Conservation (phyloP, 2,113 vertebrate genomes). For the Hemichromis elongatus region DNA sequence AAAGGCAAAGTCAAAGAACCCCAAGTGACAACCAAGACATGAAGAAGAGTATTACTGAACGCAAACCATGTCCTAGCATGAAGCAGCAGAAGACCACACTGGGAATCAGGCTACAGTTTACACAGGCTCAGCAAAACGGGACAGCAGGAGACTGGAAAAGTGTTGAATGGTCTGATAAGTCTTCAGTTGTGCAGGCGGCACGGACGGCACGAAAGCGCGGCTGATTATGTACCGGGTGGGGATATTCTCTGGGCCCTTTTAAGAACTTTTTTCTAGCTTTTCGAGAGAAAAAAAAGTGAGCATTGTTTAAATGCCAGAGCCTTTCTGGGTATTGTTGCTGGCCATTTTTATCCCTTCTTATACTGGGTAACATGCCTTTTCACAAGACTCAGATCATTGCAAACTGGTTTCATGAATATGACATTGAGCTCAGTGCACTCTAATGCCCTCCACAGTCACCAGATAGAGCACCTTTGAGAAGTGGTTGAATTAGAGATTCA, state of each 20-base stretch:
- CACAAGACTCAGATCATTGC: not conserved
- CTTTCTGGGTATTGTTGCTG: not conserved
- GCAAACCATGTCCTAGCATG: rapidly evolving
- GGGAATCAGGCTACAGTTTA: too few species aligned
- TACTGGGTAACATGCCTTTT: not conserved
- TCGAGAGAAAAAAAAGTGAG: not conserved
- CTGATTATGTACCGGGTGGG: too few species aligned
- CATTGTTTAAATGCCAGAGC: not conserved
- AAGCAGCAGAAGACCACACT: not conserved
- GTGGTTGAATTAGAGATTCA: not conserved
- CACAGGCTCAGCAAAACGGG: too few species aligned
- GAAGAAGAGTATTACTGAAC: not conserved
- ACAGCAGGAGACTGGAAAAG: too few species aligned
- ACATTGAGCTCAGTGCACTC: not conserved
- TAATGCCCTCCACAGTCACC: not conserved
- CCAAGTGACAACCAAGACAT: not conserved
- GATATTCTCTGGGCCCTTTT: not conserved
- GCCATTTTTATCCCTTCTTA: not conserved
- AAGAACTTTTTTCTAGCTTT: not conserved
- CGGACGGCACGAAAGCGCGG: too few species aligned
- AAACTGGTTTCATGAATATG: not conserved
- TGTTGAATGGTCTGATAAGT: too few species aligned
- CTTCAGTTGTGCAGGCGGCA: too few species aligned
- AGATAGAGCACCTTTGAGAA: not conserved
- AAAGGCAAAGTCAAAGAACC: not conserved